Evolutionary conservation across 2,113 vertebrate genomes (phyloP).

Genomic region (Notarius quadriscutis): DNA sequence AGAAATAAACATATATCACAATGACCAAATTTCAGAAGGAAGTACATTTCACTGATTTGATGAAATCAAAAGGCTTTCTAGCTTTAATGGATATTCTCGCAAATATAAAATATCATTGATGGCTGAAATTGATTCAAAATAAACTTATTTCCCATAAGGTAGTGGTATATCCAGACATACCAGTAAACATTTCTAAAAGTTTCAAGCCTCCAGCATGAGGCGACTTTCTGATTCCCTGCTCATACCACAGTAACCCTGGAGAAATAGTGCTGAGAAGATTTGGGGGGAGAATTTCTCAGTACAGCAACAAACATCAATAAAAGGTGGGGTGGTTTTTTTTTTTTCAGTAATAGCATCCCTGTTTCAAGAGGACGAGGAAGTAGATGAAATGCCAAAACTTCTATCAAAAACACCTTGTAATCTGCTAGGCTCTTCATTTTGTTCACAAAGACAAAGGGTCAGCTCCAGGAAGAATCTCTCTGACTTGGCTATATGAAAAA

Average conservation of each 20-base stretch:
- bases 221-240: not conserved
- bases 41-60: too few species aligned
- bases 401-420: slow-evolving; percentile 12
- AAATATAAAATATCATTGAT: not conserved
- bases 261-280: not conserved
- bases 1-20: too few species aligned
- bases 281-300: not conserved
- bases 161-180: not conserved
- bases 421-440: slow-evolving; percentile 27
- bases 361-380: not conserved
- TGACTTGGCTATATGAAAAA: slow-evolving; percentile 5
- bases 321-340: not conserved
- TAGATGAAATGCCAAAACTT: not conserved
- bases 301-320: not conserved
- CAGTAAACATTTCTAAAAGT: not conserved
- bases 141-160: not conserved
- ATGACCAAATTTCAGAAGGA: too few species aligned
- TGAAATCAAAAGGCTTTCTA: too few species aligned
- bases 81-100: not conserved
- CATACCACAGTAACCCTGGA: not conserved
- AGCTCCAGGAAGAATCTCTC: slow-evolving; percentile 9
- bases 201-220: not conserved
- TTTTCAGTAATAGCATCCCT: not conserved
- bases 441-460: slow-evolving; percentile 17
- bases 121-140: not conserved